Base-by-base conservation (phyloP, 2,888 invertebrate genomes). In the Hyposoter dolosus region DNA sequence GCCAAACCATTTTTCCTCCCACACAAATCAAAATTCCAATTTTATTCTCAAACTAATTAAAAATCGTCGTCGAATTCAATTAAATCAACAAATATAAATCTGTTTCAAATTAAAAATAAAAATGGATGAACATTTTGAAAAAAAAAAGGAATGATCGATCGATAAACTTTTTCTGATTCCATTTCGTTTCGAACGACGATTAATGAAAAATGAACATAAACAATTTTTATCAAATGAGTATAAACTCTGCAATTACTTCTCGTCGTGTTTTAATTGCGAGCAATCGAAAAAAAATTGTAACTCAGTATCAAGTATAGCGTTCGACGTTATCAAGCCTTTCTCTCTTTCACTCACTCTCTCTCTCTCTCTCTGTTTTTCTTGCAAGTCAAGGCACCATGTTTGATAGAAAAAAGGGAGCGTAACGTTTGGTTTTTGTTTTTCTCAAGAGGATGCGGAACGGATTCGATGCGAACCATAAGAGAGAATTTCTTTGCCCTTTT, bases 361-460 rank as follows among this genome's bases (percentile, higher is more conserved):
- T 69, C 23, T 69, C 15, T 3, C 32, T 40, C 17, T 3, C 23
- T 3, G 12, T 5, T 19, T 53, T 17, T n/a, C n/a, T n/a, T 35
- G 40, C 6, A 40, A 35, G 6, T 12, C 15, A 43, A 23, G 23
- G n/a, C 12, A 71, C 9, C 35, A n/a, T 35, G 71, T 15, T 15
- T 7, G 32, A 23, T 47, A 60, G 35, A 80, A 65, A 72, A 80
- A 80, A 53, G 19, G 53, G 47, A 75, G 43, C 28, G 63, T 50
- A 53, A 53, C n/a, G 40, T 32, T 40, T 40, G 23, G 53, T 50
- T 15, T 53, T 78, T 56, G 40, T 53, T 17, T 69, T 47, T 47
- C 40, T 40, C 47, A 50, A 72, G 80, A 80, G 80, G 50, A 40
- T 19, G 53, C 74, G 56, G 65, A 80, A 72, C 80, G 72, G 74